These are phyloP conservation scores for Galerucella pusilla DNA, from an alignment of 2,888 invertebrate genomes.

Conservation along the genomic window DNA sequence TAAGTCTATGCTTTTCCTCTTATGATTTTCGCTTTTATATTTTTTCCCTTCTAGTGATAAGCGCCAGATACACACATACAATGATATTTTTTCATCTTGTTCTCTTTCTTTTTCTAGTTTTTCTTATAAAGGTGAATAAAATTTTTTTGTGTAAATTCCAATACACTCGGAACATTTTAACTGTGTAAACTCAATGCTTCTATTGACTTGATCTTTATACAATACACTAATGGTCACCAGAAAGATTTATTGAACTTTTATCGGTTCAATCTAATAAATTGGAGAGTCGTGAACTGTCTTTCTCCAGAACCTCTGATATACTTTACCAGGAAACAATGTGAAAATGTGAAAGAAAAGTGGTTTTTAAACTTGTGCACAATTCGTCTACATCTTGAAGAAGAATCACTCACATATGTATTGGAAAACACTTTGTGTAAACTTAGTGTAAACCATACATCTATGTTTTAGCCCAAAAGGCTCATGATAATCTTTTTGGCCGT, in stretches of 20 bases:
- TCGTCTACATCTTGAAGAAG: background rate
- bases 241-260: constrained; percentile 44
- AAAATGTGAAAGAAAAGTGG: constrained; percentile 11
- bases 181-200: constrained; percentile 46
- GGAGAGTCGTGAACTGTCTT: constrained; percentile 22
- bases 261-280: constrained; percentile 42
- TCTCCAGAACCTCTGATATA: constrained; percentile 3
- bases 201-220: constrained; percentile 40
- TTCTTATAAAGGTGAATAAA: no score
- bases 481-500: no score
- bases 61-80: no score
- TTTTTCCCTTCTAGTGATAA: no score
- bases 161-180: background rate
- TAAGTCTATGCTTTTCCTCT: no score
- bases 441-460: no score
- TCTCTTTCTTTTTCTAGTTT: no score
- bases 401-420: background rate
- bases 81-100: no score
- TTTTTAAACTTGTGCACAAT: background rate
- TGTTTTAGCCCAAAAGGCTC: no score
- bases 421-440: background rate
- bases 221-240: constrained; percentile 48
- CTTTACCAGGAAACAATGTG: background rate
- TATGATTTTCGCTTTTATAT: no score
- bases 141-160: background rate